A percentile compares a stretch with the other conserved stretches of the same genome.
Evolutionary conservation across 92 coral and sea anemone genomes (phyloP).

Genomic region (Hydrozoanthus gracilis): DNA sequence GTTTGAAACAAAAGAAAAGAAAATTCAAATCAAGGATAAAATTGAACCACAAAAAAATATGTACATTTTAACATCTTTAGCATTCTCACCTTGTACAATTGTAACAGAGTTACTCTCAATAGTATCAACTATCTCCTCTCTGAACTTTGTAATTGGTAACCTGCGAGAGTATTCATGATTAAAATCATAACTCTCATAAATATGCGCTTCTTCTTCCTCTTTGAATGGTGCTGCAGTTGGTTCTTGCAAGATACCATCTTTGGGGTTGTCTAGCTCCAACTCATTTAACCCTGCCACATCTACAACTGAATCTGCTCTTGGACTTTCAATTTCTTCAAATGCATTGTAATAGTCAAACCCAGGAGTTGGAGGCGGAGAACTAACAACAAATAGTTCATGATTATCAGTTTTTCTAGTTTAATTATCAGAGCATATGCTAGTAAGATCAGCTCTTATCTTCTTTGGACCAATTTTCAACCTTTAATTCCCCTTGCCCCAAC

Average conservation of each 20-base stretch:
- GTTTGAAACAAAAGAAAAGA: background rate
- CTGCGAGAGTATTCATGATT: conserved; percentile 81
- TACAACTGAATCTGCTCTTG: conserved; percentile 64
- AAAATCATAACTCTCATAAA: conserved; percentile 91
- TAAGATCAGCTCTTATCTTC: too few species aligned
- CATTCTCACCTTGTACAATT: conserved; percentile 84
- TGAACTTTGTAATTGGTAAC: conserved; percentile 87
- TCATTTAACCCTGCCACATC: conserved; percentile 73
- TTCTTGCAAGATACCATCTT: conserved; percentile 32
- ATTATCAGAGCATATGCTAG: too few species aligned
- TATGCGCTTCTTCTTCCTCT: conserved; percentile 88
- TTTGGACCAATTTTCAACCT: too few species aligned
- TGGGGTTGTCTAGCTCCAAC: conserved; percentile 59
- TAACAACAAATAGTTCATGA: background rate
- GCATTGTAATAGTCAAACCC: conserved; percentile 50
- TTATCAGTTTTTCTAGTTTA: background rate
- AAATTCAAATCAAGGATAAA: background rate
- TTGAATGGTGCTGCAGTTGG: conserved; percentile 78
- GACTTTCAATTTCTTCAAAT: conserved; percentile 40
- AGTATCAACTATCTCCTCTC: conserved; percentile 82
- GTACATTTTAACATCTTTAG: too few species aligned
- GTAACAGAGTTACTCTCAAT: conserved; percentile 96
- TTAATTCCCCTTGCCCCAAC: too few species aligned
- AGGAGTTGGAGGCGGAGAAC: conserved; percentile 42
- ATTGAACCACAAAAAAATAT: background rate